These are phyloP conservation scores for Babylonia areolata DNA, from an alignment of 1,140 invertebrate genomes.

Conservation along the genomic window DNA sequence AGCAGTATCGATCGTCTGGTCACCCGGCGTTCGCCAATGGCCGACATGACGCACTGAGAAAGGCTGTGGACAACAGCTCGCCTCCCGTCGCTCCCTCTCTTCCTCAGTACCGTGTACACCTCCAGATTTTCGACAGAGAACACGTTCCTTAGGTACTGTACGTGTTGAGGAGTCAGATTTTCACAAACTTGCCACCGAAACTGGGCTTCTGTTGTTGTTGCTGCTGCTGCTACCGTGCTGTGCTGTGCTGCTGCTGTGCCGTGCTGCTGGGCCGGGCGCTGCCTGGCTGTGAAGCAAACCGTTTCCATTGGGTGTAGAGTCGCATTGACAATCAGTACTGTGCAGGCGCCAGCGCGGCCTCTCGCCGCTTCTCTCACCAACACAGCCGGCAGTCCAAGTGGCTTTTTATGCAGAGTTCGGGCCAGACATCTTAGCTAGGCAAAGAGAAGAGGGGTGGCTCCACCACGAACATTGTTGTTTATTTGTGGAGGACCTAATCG, in stretches of 20 bases:
- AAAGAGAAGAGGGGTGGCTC: constrained; percentile 28
- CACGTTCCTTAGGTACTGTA: neutral
- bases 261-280: constrained; percentile 24
- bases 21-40: neutral
- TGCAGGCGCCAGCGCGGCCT: constrained; percentile 46
- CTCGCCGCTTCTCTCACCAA: constrained; percentile 40
- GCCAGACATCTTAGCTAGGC: constrained; percentile 38
- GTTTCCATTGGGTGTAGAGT: constrained; percentile 41
- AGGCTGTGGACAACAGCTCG: neutral
- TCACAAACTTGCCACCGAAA: neutral
- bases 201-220: constrained; percentile 17
- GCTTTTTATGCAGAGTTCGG: constrained; percentile 51
- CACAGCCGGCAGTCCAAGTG: constrained; percentile 39
- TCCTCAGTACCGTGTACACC: neutral
- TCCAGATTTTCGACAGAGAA: neutral
- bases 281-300: constrained; percentile 6
- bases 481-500: constrained; percentile 22
- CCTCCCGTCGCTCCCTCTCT: neutral
- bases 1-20: neutral
- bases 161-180: neutral
- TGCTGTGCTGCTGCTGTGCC: constrained; percentile 27
- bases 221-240: constrained; percentile 29
- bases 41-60: neutral
- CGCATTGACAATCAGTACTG: constrained; percentile 44
- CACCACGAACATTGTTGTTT: constrained; percentile 19